Evolutionary conservation across 92 coral and sea anemone genomes (phyloP), one percentile per base, ranked within the genome.

Genomic region (Porites evermanni): DNA sequence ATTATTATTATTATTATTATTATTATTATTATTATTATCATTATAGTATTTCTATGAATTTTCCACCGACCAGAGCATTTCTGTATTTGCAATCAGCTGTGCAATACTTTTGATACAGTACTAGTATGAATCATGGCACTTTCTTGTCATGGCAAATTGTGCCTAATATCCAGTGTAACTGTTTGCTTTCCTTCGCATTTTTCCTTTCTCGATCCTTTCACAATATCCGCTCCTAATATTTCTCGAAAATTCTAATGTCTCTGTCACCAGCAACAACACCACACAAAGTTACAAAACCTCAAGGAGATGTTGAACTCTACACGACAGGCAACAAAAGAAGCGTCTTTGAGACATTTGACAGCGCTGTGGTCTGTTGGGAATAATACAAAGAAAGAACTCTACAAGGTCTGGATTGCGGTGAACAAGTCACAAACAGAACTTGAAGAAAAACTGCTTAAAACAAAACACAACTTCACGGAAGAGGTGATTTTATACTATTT

Each of bases 341-440:
- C 13, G 32, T 51, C 2, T 32, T 2, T 32, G 38, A 32, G 3
- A 8, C 63, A 74, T 20, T 74, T 11, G 1, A 74, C 64, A 7
- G 78, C 47, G 64, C 78, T 52, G 18, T 53, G 44, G 63, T 74
- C 54, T 2, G 64, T 11, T 53, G 64, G 78, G 7, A 74, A 74
- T 54, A 52, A 6, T 19, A 53, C 64, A 0, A 53, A 52, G 18
- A 74, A 1, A 54, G 64, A 53, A 7, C 29, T 74, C 21, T 63
- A 53, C 1, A n/a, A 60, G 20, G 18, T 53, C 20, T 23, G 63
- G 63, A 53, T 10, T 53, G 78, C n/a, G 7, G 1, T 74, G 16
- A 74, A 74, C 63, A 11, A 17, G 24, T 51, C 78, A 32, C n/a
- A 54, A 19, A 54, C 0, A 52, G 63, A 21, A 51, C 61, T 74